Evolutionary conservation across 53 echinoderm and acorn worm species (phyloP).

Genomic region (Hippasteria phrygiana): DNA sequence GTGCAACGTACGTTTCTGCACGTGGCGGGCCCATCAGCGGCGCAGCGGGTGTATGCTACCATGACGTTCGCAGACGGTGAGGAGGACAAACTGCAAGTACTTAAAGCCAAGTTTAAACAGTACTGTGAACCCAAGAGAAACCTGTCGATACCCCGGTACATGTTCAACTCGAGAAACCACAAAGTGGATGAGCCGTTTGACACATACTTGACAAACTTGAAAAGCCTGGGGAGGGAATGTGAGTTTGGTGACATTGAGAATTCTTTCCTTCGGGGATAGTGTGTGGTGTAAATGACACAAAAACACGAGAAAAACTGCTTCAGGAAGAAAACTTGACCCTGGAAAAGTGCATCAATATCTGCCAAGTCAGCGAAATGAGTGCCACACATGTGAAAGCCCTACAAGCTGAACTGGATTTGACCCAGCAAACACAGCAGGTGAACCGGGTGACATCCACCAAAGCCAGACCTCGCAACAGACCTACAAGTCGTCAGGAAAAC

Average conservation of each 20-base stretch:
- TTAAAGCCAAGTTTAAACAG: conserved; percentile 50
- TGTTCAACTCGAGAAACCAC: conserved; percentile 53
- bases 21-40: too few relatives aligned
- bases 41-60: too few relatives aligned
- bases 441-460: conserved; percentile 32
- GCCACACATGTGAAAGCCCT: conserved; percentile 39
- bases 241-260: conserved; percentile 53
- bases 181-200: neutral
- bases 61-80: too few relatives aligned
- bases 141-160: conserved; percentile 18
- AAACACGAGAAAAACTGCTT: conserved; percentile 24
- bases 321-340: conserved; percentile 31
- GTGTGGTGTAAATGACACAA: neutral
- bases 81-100: too few relatives aligned
- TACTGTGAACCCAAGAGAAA: conserved; percentile 69
- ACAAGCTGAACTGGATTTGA: conserved; percentile 32
- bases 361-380: conserved; percentile 38
- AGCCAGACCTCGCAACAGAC: neutral
- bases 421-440: neutral
- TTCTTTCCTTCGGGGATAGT: neutral
- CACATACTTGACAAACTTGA: conserved; percentile 66
- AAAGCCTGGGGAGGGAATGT: conserved; percentile 60
- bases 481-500: neutral
- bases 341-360: conserved; percentile 21
- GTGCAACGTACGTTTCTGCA: too few relatives aligned